Evolutionary conservation across 1,140 invertebrate species (phyloP).

Genomic region (Idris sp.): DNA sequence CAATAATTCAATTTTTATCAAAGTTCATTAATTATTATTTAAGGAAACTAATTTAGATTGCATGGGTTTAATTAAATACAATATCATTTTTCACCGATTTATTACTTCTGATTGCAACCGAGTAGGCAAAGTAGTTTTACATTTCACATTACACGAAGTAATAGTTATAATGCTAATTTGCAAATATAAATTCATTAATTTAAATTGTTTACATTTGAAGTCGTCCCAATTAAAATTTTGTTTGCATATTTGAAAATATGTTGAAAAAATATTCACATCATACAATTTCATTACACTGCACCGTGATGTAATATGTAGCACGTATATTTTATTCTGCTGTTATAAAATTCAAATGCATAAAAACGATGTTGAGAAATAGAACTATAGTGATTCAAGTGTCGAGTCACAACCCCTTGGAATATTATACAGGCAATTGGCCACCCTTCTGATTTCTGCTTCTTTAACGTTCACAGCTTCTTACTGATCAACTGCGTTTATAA

Average conservation of each 20-base stretch:
- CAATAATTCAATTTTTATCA: constrained; percentile 5
- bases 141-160: too few relatives aligned
- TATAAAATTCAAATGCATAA: constrained; percentile 49
- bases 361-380: constrained; percentile 38
- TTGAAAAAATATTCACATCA: background rate
- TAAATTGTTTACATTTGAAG: too few relatives aligned
- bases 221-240: too few relatives aligned
- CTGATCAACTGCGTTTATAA: constrained; percentile 47
- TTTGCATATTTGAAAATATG: too few relatives aligned
- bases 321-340: constrained; percentile 41
- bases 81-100: background rate
- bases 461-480: constrained; percentile 62
- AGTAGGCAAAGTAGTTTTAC: too few relatives aligned
- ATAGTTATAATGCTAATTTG: too few relatives aligned
- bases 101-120: too few relatives aligned
- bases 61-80: background rate
- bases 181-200: too few relatives aligned
- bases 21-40: background rate
- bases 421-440: constrained; percentile 78
- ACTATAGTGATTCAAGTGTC: constrained; percentile 55
- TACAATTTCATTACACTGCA: background rate
- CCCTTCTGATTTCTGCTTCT: constrained; percentile 70
- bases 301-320: constrained; percentile 1
- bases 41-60: constrained; percentile 1
- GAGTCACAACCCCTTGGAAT: constrained; percentile 70